phyloP scores from a whole-genome alignment of 2,113 vertebrate species.

The Coturnix japonica region DNA sequence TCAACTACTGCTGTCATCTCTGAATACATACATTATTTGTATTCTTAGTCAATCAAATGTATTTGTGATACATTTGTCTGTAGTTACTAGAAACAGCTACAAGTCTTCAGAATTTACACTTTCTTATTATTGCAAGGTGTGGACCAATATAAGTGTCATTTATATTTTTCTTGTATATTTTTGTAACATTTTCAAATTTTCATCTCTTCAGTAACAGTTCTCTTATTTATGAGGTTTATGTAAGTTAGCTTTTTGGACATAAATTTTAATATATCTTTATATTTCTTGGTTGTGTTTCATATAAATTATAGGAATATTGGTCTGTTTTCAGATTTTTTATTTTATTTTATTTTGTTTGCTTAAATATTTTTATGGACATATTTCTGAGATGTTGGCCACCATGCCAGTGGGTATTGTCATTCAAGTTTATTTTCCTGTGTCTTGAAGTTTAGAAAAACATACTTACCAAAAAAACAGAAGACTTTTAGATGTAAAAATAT shows the following conservation, averaged over 20 bases:
- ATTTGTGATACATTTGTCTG: not conserved
- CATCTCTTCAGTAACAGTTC: not conserved
- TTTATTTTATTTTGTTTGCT: too few relatives aligned
- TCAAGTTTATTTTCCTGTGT: not conserved
- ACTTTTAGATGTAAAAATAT: not conserved
- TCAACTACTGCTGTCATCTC: not conserved
- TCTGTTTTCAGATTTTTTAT: not conserved
- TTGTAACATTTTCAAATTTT: not conserved
- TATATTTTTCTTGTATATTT: not conserved
- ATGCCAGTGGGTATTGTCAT: not conserved
- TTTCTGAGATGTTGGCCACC: not conserved
- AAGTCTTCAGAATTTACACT: not conserved
- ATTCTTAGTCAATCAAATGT: too few relatives aligned
- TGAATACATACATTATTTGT: not conserved
- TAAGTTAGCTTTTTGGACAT: not conserved
- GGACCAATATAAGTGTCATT: not conserved
- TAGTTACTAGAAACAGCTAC: not conserved
- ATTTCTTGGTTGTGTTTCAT: not conserved
- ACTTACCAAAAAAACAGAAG: not conserved
- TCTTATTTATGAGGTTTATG: not conserved
- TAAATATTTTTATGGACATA: not conserved
- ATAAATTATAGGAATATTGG: not conserved
- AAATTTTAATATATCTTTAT: not conserved
- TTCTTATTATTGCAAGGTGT: not conserved
- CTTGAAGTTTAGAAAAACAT: not conserved